Base-by-base conservation (phyloP, 2,888 invertebrate genomes). In the Drosophila flavopinicola region DNA sequence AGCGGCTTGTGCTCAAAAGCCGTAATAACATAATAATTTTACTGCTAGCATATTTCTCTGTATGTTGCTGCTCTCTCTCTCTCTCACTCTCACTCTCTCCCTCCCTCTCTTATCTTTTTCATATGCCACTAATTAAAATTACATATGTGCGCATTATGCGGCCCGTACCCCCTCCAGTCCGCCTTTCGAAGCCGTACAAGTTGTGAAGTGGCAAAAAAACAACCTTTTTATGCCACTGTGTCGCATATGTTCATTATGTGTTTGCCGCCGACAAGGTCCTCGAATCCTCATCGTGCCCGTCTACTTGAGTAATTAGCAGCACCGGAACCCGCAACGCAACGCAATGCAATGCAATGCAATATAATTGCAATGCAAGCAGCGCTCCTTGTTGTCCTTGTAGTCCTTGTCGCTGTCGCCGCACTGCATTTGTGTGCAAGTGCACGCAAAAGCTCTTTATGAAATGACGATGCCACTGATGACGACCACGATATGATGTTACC, bases 61-160 rank as follows among this genome's bases (percentile, higher is more conserved):
- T 58, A 33, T 35, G 35, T 37, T 38, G 38, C 13, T n/a, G n/a
- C n/a, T n/a, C n/a, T 39, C 10, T 47, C 5, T 48, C 20, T 54
- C 37, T 45, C 32, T 37, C 23, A 44, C 35, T 48, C 6, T 30
- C 0, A 6, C 15, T 23, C 7, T 54, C 6, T 51, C 11, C 17
- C 6, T 63, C 11, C 35, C 13, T 49, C 30, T 45, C 35, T 35
- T 56, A 48, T 69, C 41, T 42, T 58, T 61, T 64, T 66, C 73
- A 84, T 70, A 84, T 84, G 78, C 69, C 78, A 80, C 80, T 80
- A 80, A 80, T 80, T 80, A 80, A 78, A 80, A 84, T 78, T 80
- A n/a, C n/a, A n/a, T n/a, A 78, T 72, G 63, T 64, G 53, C 56
- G 60, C 71, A 60, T 75, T 66, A 75, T 77, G 58, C 58, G 39